Conservation (phyloP, 2,888 invertebrate genomes). For the Meteorus cinctellus region DNA sequence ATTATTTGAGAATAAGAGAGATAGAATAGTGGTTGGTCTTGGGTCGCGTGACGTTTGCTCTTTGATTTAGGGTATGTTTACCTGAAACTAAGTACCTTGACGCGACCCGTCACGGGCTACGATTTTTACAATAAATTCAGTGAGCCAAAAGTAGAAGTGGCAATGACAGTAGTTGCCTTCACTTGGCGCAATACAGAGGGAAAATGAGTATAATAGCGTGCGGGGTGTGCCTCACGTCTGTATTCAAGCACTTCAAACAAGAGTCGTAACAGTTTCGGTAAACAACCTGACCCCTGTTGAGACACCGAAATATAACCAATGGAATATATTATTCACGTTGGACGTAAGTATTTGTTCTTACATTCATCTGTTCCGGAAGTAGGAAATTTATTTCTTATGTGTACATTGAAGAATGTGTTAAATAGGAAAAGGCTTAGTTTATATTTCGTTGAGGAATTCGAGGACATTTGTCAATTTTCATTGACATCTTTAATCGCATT, state of each 20-base stretch:
- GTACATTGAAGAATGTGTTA: not conserved
- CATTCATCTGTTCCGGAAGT: not conserved
- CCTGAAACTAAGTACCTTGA: constrained; percentile 66
- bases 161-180: constrained; percentile 19
- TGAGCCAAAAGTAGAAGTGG: constrained; percentile 21
- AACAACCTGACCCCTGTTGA: constrained; percentile 52
- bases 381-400: not conserved
- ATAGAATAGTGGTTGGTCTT: constrained; percentile 31
- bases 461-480: not conserved
- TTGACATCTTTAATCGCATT: not conserved
- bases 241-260: constrained; percentile 56
- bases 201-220: constrained; percentile 55
- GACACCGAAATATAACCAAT: not conserved
- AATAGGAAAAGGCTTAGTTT: not conserved
- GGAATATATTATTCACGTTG: not conserved
- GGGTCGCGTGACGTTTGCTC: constrained; percentile 38
- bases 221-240: constrained; percentile 55
- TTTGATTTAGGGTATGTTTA: constrained; percentile 66
- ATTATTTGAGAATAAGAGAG: constrained; percentile 14
- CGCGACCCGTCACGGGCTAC: constrained; percentile 56
- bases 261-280: constrained; percentile 62
- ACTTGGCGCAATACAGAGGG: constrained; percentile 18
- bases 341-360: not conserved
- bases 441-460: not conserved
- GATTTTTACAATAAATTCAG: constrained; percentile 10